Evolutionary conservation across 64 coral and sea anemone genomes (phyloP), one percentile per base, ranked within the genome.

Genomic region (Porites australiensis): DNA sequence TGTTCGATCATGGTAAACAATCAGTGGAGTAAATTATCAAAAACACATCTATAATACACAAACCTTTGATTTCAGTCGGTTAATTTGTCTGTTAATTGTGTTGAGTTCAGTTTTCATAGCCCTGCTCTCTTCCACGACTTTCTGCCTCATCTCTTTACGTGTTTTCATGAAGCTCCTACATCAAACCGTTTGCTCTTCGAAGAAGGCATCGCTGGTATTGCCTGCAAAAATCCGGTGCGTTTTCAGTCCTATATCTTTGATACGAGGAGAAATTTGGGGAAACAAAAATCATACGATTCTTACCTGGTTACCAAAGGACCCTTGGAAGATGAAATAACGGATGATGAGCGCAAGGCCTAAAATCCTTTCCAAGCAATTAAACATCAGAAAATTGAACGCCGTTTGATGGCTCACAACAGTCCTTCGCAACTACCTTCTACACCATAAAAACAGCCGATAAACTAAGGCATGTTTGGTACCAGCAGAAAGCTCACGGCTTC

Each of bases 221-320:
- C 27, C 70, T 72, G 27, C 70, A 72, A 72, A 72, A 72, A 8
- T 46, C 23, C 2, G 13, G 70, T 45, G 70, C 70, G 27, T 46
- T 72, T 72, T 72, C 43, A 72, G 70, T 72, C 70, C 70, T 76
- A 76, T 76, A 76, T 76, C 73, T 76, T 76, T 76, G 73, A 76
- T 51, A 76, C 12, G 46, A 76, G 16, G 47, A 50, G 73, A 76
- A 76, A 76, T 76, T 76, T 48, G 16, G 75, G 15, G 18, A 77
- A 77, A 54, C 51, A 77, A 77, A 77, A 77, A 77, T 77, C 75
- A 77, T 77, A 77, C 75, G 75, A 77, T 77, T 77, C 19, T 77
- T 77, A 77, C 75, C 50, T 77, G 75, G 49, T 77, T 20, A 77
- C 19, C 75, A 77, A 77, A 77, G 75, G 15, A 77, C 19, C 49